A percentile compares a stretch with the other conserved stretches of the same genome.
Evolutionary conservation across 1,140 invertebrate species (phyloP).

Genomic region (Colletes gigas): DNA sequence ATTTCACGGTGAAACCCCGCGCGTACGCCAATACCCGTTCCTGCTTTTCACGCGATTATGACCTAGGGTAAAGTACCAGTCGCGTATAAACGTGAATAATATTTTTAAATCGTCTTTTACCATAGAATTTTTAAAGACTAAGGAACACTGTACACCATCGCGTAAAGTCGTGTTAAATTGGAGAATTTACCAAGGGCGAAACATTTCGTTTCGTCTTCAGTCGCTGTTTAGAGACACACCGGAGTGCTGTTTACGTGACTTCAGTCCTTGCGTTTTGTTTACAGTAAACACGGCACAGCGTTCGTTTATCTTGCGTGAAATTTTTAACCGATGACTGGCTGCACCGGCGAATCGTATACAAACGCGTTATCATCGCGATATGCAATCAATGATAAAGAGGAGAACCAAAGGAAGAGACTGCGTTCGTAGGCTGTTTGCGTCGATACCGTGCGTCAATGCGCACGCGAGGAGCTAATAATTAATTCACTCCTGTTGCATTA

Average conservation of each 20-base stretch:
- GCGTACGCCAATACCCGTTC: not conserved
- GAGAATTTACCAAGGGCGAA: too few relatives aligned
- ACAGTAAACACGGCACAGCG: too few relatives aligned
- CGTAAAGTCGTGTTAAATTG: too few relatives aligned
- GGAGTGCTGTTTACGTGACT: too few relatives aligned
- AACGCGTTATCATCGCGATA: slow-evolving; percentile 7
- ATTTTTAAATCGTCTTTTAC: too few relatives aligned
- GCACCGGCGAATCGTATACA: too few relatives aligned
- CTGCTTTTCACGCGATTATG: too few relatives aligned
- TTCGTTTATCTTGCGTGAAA: too few relatives aligned
- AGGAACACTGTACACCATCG: too few relatives aligned
- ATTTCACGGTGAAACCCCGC: slow-evolving; percentile 5
- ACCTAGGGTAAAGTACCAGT: not conserved
- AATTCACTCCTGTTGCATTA: slow-evolving; percentile 11
- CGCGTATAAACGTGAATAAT: not conserved
- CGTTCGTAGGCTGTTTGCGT: too few relatives aligned
- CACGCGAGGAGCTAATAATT: not conserved
- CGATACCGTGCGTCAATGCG: not conserved
- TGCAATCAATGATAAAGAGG: slow-evolving; percentile 3
- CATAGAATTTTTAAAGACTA: too few relatives aligned
- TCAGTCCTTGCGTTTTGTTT: not conserved
- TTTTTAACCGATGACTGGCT: not conserved
- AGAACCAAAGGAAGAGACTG: not conserved
- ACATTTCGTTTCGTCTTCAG: too few relatives aligned
- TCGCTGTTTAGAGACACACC: not conserved